Conservation (phyloP, 2,797 vertebrate genomes). For the Enoplosus armatus region DNA sequence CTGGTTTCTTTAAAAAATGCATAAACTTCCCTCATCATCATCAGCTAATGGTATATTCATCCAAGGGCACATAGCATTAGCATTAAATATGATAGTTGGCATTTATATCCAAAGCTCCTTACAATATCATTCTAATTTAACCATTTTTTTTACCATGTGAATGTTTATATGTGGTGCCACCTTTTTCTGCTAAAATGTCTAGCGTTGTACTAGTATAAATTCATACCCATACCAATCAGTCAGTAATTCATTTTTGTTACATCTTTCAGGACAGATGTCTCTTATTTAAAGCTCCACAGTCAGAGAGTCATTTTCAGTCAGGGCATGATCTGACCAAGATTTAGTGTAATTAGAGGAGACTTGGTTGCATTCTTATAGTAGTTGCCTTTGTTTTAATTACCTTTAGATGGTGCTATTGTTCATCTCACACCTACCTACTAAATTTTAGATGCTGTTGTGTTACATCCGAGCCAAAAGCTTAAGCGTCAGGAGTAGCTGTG, state of each 20-base stretch:
- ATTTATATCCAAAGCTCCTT: background rate
- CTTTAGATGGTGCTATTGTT: slow-evolving; percentile 23
- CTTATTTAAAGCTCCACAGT: background rate
- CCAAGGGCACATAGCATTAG: background rate
- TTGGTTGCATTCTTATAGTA: background rate
- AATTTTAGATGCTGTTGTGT: slow-evolving; percentile 8
- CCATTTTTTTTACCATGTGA: background rate
- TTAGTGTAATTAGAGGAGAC: background rate
- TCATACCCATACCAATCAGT: background rate
- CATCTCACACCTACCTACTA: background rate
- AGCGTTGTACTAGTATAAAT: background rate
- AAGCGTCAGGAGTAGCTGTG: slow-evolving; percentile 10
- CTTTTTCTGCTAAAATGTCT: background rate
- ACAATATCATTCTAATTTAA: background rate
- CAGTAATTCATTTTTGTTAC: background rate
- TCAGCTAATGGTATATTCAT: background rate
- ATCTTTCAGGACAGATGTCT: background rate
- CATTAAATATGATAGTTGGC: background rate
- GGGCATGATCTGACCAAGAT: background rate
- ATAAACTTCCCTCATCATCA: background rate
- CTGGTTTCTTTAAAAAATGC: slow-evolving; percentile 7
- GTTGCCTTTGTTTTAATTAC: background rate
- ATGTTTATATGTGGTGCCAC: background rate
- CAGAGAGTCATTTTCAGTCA: background rate
- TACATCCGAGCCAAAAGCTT: slow-evolving; percentile 31